These are phyloP conservation scores for Ovibos moschatus DNA, from an alignment of 2,113 vertebrate species.

Conservation along the genomic window DNA sequence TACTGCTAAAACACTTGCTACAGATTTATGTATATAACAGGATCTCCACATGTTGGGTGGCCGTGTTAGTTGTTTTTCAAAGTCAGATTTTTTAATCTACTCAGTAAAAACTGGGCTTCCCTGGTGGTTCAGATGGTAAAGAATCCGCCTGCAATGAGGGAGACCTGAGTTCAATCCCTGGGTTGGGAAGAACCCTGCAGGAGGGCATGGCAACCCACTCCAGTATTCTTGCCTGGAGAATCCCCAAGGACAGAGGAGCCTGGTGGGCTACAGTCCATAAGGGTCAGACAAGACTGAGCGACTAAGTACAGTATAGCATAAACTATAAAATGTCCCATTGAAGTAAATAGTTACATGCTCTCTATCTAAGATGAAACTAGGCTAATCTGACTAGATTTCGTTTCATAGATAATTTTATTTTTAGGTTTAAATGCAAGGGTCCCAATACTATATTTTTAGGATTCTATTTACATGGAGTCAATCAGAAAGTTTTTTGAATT, in stretches of 20 bases:
- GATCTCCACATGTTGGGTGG: background rate
- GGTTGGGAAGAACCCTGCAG: background rate
- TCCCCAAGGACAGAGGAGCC: background rate
- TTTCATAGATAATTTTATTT: slow-evolving; percentile 8
- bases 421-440: slow-evolving; percentile 29
- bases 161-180: background rate
- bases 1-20: background rate
- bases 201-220: background rate
- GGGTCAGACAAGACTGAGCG: background rate
- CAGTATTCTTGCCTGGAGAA: background rate
- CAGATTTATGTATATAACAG: background rate
- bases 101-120: background rate
- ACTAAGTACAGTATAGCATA: background rate
- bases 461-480: background rate
- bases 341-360: background rate
- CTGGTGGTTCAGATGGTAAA: background rate
- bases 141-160: background rate
- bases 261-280: background rate
- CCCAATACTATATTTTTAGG: slow-evolving; percentile 8
- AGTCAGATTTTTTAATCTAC: background rate
- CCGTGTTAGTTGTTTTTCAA: background rate
- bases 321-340: background rate
- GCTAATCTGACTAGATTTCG: background rate
- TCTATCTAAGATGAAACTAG: background rate
- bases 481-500: background rate